Base-by-base conservation (phyloP, 1,140 invertebrate species). In the Steinernema feltiae region DNA sequence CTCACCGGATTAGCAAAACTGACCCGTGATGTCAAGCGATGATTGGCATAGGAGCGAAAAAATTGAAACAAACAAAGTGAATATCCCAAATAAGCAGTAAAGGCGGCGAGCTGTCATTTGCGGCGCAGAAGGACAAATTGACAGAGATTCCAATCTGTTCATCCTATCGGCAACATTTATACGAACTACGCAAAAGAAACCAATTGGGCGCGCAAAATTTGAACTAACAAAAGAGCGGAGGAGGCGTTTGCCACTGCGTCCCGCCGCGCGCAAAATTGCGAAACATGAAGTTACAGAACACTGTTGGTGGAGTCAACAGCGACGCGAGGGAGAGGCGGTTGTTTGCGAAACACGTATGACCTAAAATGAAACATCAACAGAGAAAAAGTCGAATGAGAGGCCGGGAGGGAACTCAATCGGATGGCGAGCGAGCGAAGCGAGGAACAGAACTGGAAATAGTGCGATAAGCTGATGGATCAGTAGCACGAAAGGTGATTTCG, bases 161-260 rank as follows among this genome's bases (percentile, higher is more conserved):
- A 7, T 63, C 24, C 53, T n/a, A 3, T 63, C 53, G 53, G 53
- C 53, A 63, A 63, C 53, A 63, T 63, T 63, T 63, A 63, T 63
- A 63, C 15, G 24, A 15, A 15, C 24, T 15, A 63, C 53, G 15
- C 15, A 27, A 21, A 3, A 21, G 24, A 3, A 27, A 3, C 7
- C 7, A 27, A 63, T 15, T 63, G 53, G 7, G 53, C 53, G 53
- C 53, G 53, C 53, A 63, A 63, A 63, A 15, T 63, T 63, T 63
- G 53, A 63, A 63, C 53, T 63, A 27, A 63, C 53, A 63, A 63
- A 63, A 27, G 53, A 27, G 24, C 7, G 15, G 53, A 27, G 15
- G 12, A 63, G 53, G 53, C 15, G 53, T 41, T 41, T 7, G 35
- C 18, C 35, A 41, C 18, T n/a, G n/a, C n/a, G n/a, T n/a, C n/a